Evolutionary conservation across 2,797 vertebrate genomes (phyloP), one percentile per base, ranked within the genome.

Genomic region (Ctenopoma multispine): DNA sequence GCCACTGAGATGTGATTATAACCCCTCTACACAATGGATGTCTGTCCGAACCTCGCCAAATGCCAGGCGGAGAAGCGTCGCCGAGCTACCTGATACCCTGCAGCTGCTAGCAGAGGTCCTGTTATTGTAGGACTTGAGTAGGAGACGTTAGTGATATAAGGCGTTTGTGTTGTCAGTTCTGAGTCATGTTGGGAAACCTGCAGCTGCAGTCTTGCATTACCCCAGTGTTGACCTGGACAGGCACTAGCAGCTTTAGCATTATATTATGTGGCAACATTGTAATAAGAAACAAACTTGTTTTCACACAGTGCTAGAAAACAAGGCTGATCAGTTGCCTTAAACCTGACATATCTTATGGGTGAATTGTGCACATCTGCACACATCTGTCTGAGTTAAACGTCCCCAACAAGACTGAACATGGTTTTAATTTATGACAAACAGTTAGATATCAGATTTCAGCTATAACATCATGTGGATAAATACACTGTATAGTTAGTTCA

Each of bases 21-120:
- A 55, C 47, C 31, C 41, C 49, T 57, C 47, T 17, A 61, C 77
- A 92, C 88, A 92, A 92, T 87, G 77, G 84, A 21, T 38, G 80
- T 89, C 91, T 93, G 89, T 92, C 80, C 85, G 73, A 75, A 72
- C 55, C 60, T 56, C 58, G 72, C 63, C 88, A 78, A 79, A 83
- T 80, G 83, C 51, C 41, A 12, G 74, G 69, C 77, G 54, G 66
- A 74, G 81, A 70, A 72, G 78, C 59, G 41, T 57, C 2, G 51
- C 59, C 0, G 8, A 47, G 89, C 75, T 68, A 92, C 82, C 80
- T 65, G 83, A 92, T 79, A 88, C 84, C 80, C 64, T 63, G 84
- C 90, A 93, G 91, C 90, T 93, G 89, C 85, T 78, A 31, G 72
- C 55, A 17, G 36, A 61, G 80, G 41, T 75, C 73, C 66, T 78